Conservation (phyloP, 2,797 vertebrate genomes). For the Syndactyla subalaris region DNA sequence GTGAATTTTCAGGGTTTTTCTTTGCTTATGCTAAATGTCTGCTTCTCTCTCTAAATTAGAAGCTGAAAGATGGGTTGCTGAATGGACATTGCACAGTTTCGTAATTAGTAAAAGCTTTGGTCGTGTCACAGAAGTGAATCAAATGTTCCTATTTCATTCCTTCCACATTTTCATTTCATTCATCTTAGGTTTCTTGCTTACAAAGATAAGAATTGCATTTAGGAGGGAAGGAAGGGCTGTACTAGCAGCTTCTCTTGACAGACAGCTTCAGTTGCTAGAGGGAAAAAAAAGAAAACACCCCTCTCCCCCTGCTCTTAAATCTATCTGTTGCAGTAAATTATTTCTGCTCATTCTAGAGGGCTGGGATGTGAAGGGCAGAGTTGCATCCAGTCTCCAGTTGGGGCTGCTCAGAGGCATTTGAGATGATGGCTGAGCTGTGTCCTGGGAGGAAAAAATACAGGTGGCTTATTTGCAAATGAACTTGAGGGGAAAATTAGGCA, state of each 20-base stretch:
- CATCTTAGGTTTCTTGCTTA: slow-evolving; percentile 18
- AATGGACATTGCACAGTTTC: neutral
- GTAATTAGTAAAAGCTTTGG: neutral
- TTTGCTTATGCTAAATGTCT: neutral
- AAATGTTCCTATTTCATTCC: neutral
- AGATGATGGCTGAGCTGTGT: neutral
- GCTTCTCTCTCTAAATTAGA: neutral
- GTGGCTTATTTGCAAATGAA: neutral
- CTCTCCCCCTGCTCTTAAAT: neutral
- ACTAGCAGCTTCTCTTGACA: neutral
- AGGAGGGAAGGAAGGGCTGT: neutral
- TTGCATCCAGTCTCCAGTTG: neutral
- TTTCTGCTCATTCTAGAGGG: neutral
- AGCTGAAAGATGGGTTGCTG: neutral
- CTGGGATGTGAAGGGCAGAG: fast-evolving
- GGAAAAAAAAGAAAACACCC: neutral
- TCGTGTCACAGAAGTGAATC: neutral
- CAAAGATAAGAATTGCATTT: neutral
- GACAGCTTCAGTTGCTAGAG: neutral
- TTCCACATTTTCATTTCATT: neutral
- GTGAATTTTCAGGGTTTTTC: neutral
- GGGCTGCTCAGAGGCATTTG: neutral
- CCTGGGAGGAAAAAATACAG: neutral
- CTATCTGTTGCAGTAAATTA: neutral
- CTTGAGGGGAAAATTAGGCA: neutral